These are phyloP conservation scores for Streblospio benedicti DNA, from an alignment of 1,140 invertebrate genomes.

Conservation along the genomic window DNA sequence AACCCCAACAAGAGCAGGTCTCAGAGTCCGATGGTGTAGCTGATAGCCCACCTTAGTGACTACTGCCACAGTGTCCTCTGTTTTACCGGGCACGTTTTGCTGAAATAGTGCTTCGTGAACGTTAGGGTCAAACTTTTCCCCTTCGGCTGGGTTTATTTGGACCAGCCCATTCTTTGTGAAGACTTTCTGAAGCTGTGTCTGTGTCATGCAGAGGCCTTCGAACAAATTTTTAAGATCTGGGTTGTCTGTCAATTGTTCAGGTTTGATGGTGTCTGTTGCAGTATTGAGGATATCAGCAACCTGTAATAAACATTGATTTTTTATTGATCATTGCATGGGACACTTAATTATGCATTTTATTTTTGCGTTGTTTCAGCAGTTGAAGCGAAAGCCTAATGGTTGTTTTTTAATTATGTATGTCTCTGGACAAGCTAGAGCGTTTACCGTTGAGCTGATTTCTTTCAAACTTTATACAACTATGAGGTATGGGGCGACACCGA, in stretches of 20 bases:
- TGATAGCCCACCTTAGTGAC: conserved; percentile 94
- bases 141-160: conserved; percentile 67
- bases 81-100: conserved; percentile 64
- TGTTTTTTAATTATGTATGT: too few relatives aligned
- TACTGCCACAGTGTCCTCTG: conserved; percentile 75
- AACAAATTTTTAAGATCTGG: conserved; percentile 75
- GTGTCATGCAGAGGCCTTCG: conserved; percentile 84
- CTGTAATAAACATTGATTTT: too few relatives aligned
- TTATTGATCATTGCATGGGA: conserved; percentile 93
- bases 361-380: too few relatives aligned
- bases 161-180: conserved; percentile 83
- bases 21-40: conserved; percentile 80
- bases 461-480: too few relatives aligned
- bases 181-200: conserved; percentile 73
- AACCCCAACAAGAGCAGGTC: conserved; percentile 94
- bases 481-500: too few relatives aligned
- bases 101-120: conserved; percentile 91
- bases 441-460: too few relatives aligned
- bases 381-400: too few relatives aligned
- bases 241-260: conserved; percentile 71
- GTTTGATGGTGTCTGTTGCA: conserved; percentile 75
- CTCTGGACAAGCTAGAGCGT: too few relatives aligned
- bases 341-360: too few relatives aligned
- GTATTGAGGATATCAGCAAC: conserved; percentile 77
- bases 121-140: conserved; percentile 95